Conservation (phyloP, 2,113 vertebrate genomes). For the Puntigrus tetrazona region DNA sequence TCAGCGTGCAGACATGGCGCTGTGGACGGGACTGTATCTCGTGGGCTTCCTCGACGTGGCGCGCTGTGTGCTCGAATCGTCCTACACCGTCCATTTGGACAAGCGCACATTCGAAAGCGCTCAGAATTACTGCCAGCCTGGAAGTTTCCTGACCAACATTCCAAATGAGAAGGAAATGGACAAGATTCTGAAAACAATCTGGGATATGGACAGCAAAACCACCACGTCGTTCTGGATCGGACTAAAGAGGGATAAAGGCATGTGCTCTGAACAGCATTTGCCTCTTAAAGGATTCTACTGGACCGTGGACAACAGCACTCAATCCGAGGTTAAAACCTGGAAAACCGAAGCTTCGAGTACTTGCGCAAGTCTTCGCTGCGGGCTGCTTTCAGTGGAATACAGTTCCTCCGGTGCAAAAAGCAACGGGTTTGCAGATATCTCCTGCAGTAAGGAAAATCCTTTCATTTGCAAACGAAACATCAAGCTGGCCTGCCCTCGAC, state of each 20-base stretch:
- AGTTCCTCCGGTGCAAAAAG: not conserved
- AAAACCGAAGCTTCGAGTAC: constrained; percentile 28
- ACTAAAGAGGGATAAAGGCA: constrained; percentile 54
- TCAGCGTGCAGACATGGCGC: constrained; percentile 46
- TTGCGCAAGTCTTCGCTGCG: constrained; percentile 66
- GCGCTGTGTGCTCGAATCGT: not conserved
- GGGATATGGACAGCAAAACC: rapidly evolving
- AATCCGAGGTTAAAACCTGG: constrained; percentile 60
- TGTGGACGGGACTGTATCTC: constrained; percentile 52
- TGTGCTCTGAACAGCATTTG: constrained; percentile 43
- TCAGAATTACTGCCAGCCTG: constrained; percentile 46
- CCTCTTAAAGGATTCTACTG: constrained; percentile 74
- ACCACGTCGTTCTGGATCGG: constrained; percentile 70
- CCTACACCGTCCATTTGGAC: constrained; percentile 49
- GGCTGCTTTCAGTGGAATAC: constrained; percentile 38
- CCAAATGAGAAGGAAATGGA: constrained; percentile 51
- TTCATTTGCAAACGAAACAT: constrained; percentile 60
- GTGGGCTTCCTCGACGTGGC: constrained; percentile 45
- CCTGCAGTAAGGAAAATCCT: constrained; percentile 38
- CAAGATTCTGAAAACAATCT: constrained; percentile 51
- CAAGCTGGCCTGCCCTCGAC: not conserved
- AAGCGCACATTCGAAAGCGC: constrained; percentile 58
- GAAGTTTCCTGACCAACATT: constrained; percentile 64
- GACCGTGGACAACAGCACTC: constrained; percentile 52
- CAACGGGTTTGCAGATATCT: constrained; percentile 45